Evolutionary conservation across 23 tunicate genomes (phyloP), one percentile per base, ranked within the genome.

Genomic region (Phallusia fumigata): DNA sequence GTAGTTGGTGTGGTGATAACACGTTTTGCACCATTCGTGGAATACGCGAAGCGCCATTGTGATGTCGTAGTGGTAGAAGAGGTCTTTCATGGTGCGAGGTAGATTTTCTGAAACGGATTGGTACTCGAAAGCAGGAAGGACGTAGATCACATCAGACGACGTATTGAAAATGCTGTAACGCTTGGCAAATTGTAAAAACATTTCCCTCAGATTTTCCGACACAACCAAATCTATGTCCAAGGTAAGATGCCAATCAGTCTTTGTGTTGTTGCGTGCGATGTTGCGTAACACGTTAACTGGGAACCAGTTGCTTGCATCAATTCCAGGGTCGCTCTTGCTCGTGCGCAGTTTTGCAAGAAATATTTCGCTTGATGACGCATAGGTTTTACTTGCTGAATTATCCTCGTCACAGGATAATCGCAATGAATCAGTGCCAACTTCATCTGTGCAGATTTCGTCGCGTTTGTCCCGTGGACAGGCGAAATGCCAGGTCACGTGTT

Each of bases 401-500:
- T 16, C 26, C 15, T 22, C 26, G 69, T 58, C 69, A 24, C 28
- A 22, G 69, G 16, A 58, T 3, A 16, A 24, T 6, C 2, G 69
- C 11, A 6, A 16, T 24, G 28, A 16, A 75, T 18, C 49, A n/a
- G 19, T 22, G 26, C 16, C 26, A 10, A n/a, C 24, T n/a, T 34
- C 79, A 13, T 30, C 26, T 75, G 13, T 32, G 35, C 26, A 22
- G 26, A 32, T 21, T 75, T n/a, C 26, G 0, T n/a, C 31, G 35
- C 26, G 18, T 75, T 31, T 31, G 79, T 35, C 18, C 0, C 18
- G 21, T 0, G 79, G 79, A 30, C 26, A 10, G 2, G 26, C 79
- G 49, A 30, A 75, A 31, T 75, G 79, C 79, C 79, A 75, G 49
- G 79, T 75, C 19, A 75, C 79, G 79, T 75, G 49, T 30, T 75